Base-by-base conservation (phyloP, 2,113 vertebrate genomes). In the Nibea coibor region DNA sequence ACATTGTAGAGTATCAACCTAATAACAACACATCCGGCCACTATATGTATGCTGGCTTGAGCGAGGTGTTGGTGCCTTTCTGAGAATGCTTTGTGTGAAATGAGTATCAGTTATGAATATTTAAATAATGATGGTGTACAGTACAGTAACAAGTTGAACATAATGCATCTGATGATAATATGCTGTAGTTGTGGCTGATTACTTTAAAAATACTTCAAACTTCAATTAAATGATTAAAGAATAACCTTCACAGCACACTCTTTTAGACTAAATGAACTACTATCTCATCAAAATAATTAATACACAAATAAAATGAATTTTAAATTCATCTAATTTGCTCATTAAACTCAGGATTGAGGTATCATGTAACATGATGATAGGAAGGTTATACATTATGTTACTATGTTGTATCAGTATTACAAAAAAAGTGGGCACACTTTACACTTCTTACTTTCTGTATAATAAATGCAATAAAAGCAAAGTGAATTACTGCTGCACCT, bases 401-500 rank as follows among this genome's bases (percentile, higher is more conserved):
- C 17, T 39, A 14, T 22, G 10, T 58, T 59, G n/a, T 4, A 15
- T 69, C n/a, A 8, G 11, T 45, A 43, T 43, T 43, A 43, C 11
- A 47, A 50, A 43, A 22, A 62, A 4, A 16, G n/a, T 5, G 35
- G 35, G 35, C 35, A 35, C 35, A 45, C 11, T 19, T 75, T 16
- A 26, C 28, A 22, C 26, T 22, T 35, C 2, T 16, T 16, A 31
- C 5, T 43, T 51, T 39, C 5, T 26, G 50, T 20, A 47, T 26
- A 61, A 42, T 28, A 12, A 45, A 45, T 42, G 8, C 35, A 45
- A 45, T 45, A 14, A 12, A 45, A 45, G 4, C n/a, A 48, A 72
- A 64, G 66, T 50, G 54, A 78, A 81, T 59, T 75, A 73, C 31
- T 78, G 70, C 74, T 71, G 72, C 43, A 70, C 65, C 86, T 80